These are phyloP conservation scores for Ibidorhyncha struthersii DNA, from an alignment of 2,113 vertebrate species.

Conservation along the genomic window DNA sequence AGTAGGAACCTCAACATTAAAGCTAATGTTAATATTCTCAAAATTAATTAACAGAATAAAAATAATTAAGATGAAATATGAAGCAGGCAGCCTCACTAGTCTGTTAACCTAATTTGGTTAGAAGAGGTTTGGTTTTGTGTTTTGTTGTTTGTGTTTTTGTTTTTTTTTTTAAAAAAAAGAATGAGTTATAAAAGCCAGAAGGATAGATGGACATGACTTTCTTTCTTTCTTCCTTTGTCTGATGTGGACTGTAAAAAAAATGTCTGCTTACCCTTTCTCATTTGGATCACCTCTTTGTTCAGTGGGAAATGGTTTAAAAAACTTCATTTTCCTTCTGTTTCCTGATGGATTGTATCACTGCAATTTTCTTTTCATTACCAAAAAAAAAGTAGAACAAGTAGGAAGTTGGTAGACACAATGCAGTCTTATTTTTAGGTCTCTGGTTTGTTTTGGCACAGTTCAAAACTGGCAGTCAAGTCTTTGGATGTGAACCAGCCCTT, in stretches of 20 bases:
- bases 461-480: neutral
- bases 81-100: neutral
- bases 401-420: neutral
- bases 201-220: neutral
- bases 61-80: constrained; percentile 6
- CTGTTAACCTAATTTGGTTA: neutral
- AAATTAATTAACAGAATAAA: constrained; percentile 51
- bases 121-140: neutral
- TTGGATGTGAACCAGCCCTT: neutral
- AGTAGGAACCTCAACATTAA: constrained; percentile 27
- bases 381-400: neutral
- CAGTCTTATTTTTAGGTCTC: neutral
- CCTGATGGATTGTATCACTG: neutral
- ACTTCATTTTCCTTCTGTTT: neutral
- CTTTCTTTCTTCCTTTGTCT: neutral
- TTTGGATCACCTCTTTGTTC: neutral
- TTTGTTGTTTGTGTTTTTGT: neutral
- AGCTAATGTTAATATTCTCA: constrained; percentile 25
- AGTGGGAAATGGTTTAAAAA: neutral
- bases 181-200: neutral
- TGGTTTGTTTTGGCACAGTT: neutral
- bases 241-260: neutral
- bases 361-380: neutral
- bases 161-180: neutral
- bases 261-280: neutral